Percentiles rank a stretch among this genome's conserved stretches.
These are phyloP conservation scores for Taenioides sp. DNA, from an alignment of 2,797 vertebrate genomes.

Conservation along the genomic window DNA sequence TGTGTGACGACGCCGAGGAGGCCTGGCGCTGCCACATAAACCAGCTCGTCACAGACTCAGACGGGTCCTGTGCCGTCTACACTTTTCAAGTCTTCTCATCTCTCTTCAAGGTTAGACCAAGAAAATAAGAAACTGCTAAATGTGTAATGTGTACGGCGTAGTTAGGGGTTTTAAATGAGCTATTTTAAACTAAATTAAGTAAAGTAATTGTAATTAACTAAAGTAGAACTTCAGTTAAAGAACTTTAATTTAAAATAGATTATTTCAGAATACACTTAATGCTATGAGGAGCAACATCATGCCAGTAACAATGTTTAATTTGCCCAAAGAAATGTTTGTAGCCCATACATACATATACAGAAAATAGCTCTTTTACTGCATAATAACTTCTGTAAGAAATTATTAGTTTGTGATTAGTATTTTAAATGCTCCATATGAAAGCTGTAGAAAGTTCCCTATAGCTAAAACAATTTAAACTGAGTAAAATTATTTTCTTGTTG, in stretches of 20 bases:
- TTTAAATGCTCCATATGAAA: background rate
- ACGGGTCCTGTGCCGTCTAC: constrained; percentile 95
- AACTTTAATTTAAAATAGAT: background rate
- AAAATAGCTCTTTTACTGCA: too few relatives aligned
- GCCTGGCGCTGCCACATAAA: constrained; percentile 95
- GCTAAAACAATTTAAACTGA: background rate
- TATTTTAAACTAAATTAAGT: background rate
- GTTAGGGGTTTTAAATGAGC: background rate
- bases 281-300: background rate
- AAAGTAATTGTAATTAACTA: too few relatives aligned
- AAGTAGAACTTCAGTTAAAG: background rate
- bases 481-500: background rate
- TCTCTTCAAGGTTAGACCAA: constrained; percentile 87
- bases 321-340: background rate
- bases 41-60: constrained; percentile 93
- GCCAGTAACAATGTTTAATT: background rate
- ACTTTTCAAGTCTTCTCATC: constrained; percentile 98
- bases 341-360: too few relatives aligned
- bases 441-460: background rate
- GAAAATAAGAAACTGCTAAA: background rate
- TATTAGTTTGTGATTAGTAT: too few relatives aligned
- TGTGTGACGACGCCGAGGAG: constrained; percentile 93
- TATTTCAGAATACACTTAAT: background rate
- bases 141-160: too few relatives aligned
- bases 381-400: too few relatives aligned